Evolutionary conservation across 2,888 invertebrate species (phyloP), one percentile per base, ranked within the genome.

Genomic region (Callyntrura sp.): DNA sequence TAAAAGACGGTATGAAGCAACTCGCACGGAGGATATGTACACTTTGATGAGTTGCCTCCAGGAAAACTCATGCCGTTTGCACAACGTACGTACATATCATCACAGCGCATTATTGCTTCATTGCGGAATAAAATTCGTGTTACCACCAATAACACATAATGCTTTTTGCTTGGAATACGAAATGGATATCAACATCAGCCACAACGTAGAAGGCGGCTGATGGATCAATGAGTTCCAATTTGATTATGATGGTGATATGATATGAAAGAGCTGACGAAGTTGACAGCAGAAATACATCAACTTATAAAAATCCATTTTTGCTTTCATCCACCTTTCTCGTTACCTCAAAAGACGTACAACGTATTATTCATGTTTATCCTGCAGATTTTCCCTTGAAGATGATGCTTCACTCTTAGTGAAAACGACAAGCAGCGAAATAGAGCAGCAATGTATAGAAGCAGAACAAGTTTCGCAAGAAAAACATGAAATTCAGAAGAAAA

Each of bases 211-310:
- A 76, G 70, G 9, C 76, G 45, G 17, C 23, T 76, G 78, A 11
- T 28, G 78, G 78, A 76, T 86, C 86, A 86, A 62, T 86, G 78
- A 51, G 17, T 48, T 86, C 65, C 86, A 78, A 85, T 70, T 85
- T 85, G 85, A 85, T 86, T 86, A 86, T 86, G 86, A 78, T 78
- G 25, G 25, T 35, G 17, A 62, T 85, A 48, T 23, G 65, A 79
- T 79, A 28, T 85, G 76, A 85, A 60, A 60, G 76, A 35, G 73
- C 55, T 70, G 70, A 84, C 45, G 12, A 62, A 85, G 60, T 51
- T 78, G 86, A 86, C 78, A 86, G 86, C 28, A 65, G 51, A 68
- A n/a, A 84, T 73, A 65, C 68, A 84, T 84, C 70, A 84, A 65
- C 51, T 35, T 55, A 78, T 35, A 35, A 35, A 78, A 78, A 28